Percentiles rank a stretch among this genome's conserved stretches.
Conservation (phyloP, 2,888 invertebrate genomes). For the Seira sanloemensis region DNA sequence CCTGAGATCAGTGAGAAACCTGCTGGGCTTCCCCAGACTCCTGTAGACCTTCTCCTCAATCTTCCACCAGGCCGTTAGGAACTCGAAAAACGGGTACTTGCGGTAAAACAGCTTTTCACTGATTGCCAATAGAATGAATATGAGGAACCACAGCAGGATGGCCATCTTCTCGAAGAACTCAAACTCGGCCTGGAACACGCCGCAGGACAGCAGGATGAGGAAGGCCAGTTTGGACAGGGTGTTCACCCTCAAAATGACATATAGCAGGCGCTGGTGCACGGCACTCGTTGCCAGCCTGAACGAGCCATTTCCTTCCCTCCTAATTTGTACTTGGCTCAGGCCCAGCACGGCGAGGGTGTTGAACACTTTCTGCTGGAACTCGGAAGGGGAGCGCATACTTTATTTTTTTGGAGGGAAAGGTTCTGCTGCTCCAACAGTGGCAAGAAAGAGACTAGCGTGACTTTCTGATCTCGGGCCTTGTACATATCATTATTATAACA, state of each 20-base stretch:
- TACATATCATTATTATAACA: no score
- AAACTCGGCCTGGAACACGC: constrained; percentile 40
- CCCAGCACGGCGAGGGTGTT: constrained; percentile 44
- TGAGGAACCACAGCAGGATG: constrained; percentile 54
- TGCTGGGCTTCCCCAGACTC: constrained; percentile 1
- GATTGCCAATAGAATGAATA: constrained; percentile 35
- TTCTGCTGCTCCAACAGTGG: no score
- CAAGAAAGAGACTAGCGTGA: no score
- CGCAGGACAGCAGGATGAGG: constrained; percentile 47
- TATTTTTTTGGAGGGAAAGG: no score
- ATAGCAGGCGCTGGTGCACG: constrained; percentile 8
- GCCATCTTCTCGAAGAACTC: constrained; percentile 65
- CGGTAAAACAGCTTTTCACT: constrained; percentile 53
- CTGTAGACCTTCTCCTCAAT: constrained; percentile 32
- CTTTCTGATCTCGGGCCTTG: no score
- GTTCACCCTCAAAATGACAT: constrained; percentile 45
- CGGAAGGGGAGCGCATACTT: no score
- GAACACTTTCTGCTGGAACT: constrained; percentile 48
- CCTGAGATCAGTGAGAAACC: constrained; percentile 16
- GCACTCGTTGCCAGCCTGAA: constrained; percentile 30
- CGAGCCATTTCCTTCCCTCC: background rate
- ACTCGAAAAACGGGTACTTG: constrained; percentile 60
- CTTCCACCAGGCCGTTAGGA: constrained; percentile 55
- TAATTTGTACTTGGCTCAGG: constrained; percentile 31
- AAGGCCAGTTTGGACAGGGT: constrained; percentile 34